Evolutionary conservation across 2,888 invertebrate genomes (phyloP), one percentile per base, ranked within the genome.

Genomic region (Danaus chrysippus): DNA sequence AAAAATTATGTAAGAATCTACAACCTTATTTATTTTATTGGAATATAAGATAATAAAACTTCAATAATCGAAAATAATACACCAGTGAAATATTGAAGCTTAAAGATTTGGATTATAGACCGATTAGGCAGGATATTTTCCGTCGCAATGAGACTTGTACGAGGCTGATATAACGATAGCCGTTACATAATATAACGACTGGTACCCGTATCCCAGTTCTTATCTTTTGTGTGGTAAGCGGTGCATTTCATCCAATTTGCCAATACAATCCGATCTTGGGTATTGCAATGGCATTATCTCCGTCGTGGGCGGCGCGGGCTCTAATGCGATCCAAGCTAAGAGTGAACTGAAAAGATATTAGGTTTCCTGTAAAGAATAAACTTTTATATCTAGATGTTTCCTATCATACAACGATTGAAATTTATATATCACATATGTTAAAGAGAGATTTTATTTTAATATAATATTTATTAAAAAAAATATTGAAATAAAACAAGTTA

Each of bases 241-340:
- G 83, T 90, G 90, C 91, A 91, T 91, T 91, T 91, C 88, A 91
- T 91, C 88, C 91, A 91, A 91, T 91, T 91, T 90, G 85, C 87
- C 90, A 87, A 90, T 89, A 90, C 90, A 89, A 91, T 91, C 88
- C 83, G 84, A 89, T 88, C 84, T 78, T 74, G 83, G 82, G 83
- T 87, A 88, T 88, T 88, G 89, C 88, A 86, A 84, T 86, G 84
- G 88, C 87, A 89, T 90, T 91, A 91, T 89, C 88, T 87, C 77
- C 77, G 75, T 73, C 77, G 81, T 79, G 79, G 82, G 78, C 81
- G 76, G 75, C 71, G 74, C 79, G 76, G 80, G 76, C 79, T 86
- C 82, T 86, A 86, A 86, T 85, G 83, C 84, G 83, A 84, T 84
- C 77, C 73, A 72, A 71, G 75, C 78, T 79, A 78, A 83, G 82